Base-by-base conservation (phyloP, 1,140 invertebrate species). In the Cyphomyrmex costatus region DNA sequence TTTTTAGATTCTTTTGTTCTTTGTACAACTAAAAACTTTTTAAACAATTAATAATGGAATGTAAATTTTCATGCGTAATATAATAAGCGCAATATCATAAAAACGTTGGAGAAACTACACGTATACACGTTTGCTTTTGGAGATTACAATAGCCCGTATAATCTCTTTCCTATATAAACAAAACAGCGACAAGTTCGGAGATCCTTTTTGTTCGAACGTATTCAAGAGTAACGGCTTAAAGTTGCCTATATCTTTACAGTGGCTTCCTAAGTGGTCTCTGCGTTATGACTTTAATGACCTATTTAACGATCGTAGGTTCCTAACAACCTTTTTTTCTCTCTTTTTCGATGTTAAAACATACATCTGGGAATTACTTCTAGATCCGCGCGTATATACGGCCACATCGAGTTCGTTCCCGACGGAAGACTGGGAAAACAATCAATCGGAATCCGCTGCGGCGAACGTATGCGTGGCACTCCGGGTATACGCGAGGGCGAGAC, bases 381-480 rank as follows among this genome's bases (percentile, higher is more conserved):
- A n/a, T n/a, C n/a, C n/a, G n/a, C n/a, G n/a, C n/a, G n/a, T n/a
- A n/a, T n/a, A n/a, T n/a, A n/a, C n/a, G n/a, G n/a, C n/a, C n/a
- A n/a, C n/a, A 3, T 86, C 61, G 78, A 56, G 60, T 86, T 79
- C 63, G 71, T 56, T 66, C 71, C 60, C 71, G 53, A 24, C 2
- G 30, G 24, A 33, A 42, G 42, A 19, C 16, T 49, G 7, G 21
- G 21, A 30, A 78, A 30, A n/a, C n/a, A n/a, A n/a, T n/a, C 36
- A 5, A 78, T 27, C 16, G 27, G 19, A 24, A n/a, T 30, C 27
- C 24, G 46, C 21, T 6, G n/a, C n/a, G 24, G 58, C 51, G 30
- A 76, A 76, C 7, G 42, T n/a, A n/a, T 24, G 53, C 21, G 42
- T 24, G n/a, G 16, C 14, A 58, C 36, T 46, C 30, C n/a, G n/a